Evolutionary conservation across 2,797 vertebrate species (phyloP).

Genomic region (Pogonophryne albipinna): DNA sequence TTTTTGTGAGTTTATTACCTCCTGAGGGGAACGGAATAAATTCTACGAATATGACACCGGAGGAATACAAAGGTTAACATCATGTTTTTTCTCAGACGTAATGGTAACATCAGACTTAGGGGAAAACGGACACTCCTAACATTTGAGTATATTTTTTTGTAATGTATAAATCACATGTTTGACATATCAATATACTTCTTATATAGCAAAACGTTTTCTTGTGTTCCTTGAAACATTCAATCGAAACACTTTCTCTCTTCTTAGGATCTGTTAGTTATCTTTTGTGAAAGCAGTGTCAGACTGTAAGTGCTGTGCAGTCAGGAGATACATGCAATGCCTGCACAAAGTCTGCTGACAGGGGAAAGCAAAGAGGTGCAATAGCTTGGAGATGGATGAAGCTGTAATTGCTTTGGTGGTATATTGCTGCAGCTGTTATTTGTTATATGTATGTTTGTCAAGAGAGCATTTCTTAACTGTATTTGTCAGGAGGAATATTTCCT

Average conservation of each 20-base stretch:
- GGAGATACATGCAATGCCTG: slow-evolving; percentile 24
- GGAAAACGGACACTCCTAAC: slow-evolving; percentile 13
- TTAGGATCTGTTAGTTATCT: not conserved
- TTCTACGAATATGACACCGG: slow-evolving; percentile 16
- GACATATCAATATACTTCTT: not conserved
- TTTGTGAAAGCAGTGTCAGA: slow-evolving; percentile 15
- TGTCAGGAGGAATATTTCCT: slow-evolving; percentile 60
- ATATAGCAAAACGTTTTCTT: not conserved
- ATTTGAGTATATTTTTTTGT: not conserved
- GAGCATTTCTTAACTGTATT: slow-evolving; percentile 56
- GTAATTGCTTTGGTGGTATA: slow-evolving; percentile 38
- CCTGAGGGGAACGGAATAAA: slow-evolving; percentile 4
- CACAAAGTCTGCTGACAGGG: slow-evolving; percentile 25
- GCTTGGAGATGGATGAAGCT: slow-evolving; percentile 46
- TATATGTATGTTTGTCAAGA: slow-evolving; percentile 59
- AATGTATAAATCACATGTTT: not conserved
- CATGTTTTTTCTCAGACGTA: not conserved
- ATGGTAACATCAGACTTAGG: slow-evolving; percentile 11
- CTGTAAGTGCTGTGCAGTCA: not conserved
- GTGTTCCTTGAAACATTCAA: not conserved
- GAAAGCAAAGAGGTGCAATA: slow-evolving; percentile 14
- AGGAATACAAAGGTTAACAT: slow-evolving; percentile 24
- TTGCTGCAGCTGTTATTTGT: slow-evolving; percentile 53
- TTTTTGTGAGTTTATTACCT: not conserved
- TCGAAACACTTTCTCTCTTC: not conserved